These are phyloP conservation scores for Cheilosia variabilis DNA, from an alignment of 2,888 invertebrate genomes.

Conservation along the genomic window DNA sequence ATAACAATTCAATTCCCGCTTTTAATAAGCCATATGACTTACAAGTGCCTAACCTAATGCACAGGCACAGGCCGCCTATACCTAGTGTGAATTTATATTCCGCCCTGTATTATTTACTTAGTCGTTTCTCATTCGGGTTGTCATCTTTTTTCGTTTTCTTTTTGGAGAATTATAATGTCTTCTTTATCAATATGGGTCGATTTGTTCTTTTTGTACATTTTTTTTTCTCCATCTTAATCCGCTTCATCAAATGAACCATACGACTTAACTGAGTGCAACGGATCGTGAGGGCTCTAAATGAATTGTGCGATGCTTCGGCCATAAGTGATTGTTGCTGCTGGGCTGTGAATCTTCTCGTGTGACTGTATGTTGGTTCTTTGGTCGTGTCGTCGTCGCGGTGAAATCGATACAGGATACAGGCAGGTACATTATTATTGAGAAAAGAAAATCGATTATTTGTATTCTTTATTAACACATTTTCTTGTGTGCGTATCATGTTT, in stretches of 20 bases:
- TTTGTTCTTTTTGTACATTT: slow-evolving; percentile 25
- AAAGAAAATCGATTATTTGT: slow-evolving; percentile 62
- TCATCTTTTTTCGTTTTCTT: background rate
- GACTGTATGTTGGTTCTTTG: slow-evolving; percentile 28
- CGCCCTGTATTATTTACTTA: slow-evolving; percentile 2
- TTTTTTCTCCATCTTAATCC: slow-evolving; percentile 27
- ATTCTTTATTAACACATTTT: slow-evolving; percentile 69
- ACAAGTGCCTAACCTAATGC: background rate
- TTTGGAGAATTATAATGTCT: slow-evolving; percentile 23
- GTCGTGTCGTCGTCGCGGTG: slow-evolving; percentile 22
- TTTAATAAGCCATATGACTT: background rate
- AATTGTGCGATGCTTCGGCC: slow-evolving; percentile 36
- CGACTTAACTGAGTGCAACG: slow-evolving; percentile 67
- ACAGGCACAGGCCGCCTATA: background rate
- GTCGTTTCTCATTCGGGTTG: background rate
- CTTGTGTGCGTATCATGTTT: slow-evolving; percentile 54
- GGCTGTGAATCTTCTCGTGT: slow-evolving; percentile 37
- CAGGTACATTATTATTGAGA: slow-evolving; percentile 49
- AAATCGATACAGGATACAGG: slow-evolving; percentile 60
- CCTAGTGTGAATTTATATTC: too few species aligned
- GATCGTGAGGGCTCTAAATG: slow-evolving; percentile 65
- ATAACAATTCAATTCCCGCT: background rate
- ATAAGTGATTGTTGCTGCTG: slow-evolving; percentile 49
- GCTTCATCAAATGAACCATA: slow-evolving; percentile 55
- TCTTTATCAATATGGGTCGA: slow-evolving; percentile 57